phyloP scores from a whole-genome alignment of 2,113 vertebrate species.

The Lophius piscatorius region DNA sequence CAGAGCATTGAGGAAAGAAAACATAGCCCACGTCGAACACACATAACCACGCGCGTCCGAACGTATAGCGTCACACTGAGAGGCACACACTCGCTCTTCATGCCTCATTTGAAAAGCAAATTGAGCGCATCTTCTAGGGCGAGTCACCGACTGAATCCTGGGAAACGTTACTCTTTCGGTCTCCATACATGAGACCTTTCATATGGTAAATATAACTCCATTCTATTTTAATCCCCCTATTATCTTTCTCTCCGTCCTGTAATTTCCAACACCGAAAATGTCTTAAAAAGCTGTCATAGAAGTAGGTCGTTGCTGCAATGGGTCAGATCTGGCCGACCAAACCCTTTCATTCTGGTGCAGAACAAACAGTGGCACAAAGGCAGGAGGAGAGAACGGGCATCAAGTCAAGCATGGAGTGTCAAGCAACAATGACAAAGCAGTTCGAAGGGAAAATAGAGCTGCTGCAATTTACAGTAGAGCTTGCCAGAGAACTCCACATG shows the following conservation, averaged over 20 bases:
- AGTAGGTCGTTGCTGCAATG: slow-evolving; percentile 76
- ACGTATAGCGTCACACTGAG: slow-evolving; percentile 60
- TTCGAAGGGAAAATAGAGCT: slow-evolving; percentile 58
- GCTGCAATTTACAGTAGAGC: slow-evolving; percentile 49
- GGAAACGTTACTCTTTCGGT: slow-evolving; percentile 62
- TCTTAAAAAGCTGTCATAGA: slow-evolving; percentile 72
- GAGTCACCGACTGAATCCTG: slow-evolving; percentile 67
- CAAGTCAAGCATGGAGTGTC: slow-evolving; percentile 66
- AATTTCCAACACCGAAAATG: slow-evolving; percentile 79
- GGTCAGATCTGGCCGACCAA: slow-evolving; percentile 69
- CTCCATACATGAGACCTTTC: slow-evolving; percentile 46
- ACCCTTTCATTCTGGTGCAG: slow-evolving; percentile 73
- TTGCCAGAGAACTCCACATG: slow-evolving; percentile 32
- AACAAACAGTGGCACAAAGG: slow-evolving; percentile 72
- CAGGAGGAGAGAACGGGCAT: slow-evolving; percentile 29
- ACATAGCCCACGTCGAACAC: slow-evolving; percentile 79
- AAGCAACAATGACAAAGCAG: slow-evolving; percentile 73
- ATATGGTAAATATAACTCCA: slow-evolving; percentile 69
- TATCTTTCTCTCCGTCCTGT: slow-evolving; percentile 65
- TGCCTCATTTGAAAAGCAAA: slow-evolving; percentile 82
- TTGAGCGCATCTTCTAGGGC: slow-evolving; percentile 76
- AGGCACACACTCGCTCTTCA: slow-evolving; percentile 74
- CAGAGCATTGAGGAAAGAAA: slow-evolving; percentile 82
- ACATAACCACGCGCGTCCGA: slow-evolving; percentile 51
- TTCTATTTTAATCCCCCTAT: slow-evolving; percentile 60